Evolutionary conservation across 2,797 vertebrate species (phyloP), one percentile per base, ranked within the genome.

Genomic region (Mustela erminea): DNA sequence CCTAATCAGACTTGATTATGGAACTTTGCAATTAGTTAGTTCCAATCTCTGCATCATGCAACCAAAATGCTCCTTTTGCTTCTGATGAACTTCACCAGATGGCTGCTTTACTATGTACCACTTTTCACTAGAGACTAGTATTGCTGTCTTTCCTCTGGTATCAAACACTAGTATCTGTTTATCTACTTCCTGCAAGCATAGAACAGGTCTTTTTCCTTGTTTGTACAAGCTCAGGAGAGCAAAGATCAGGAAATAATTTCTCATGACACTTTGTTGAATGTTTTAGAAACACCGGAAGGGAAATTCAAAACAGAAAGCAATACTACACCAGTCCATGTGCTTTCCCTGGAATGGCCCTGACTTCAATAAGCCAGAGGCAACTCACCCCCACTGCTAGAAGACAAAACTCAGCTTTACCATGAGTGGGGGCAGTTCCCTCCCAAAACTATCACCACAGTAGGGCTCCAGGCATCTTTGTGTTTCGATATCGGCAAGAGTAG

Each of bases 211-310:
- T 87, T 81, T 82, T 64, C 62, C 38, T 90, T 87, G 60, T 54
- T 89, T 92, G 54, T 38, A 56, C 17, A 87, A 3, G 20, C 15
- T 96, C 17, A 54, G 29, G 70, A 54, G 13, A 64, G 35, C 89
- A 93, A 83, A 94, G 54, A 60, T 66, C 54, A 68, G 43, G 80
- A 80, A 46, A 89, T 64, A 93, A 90, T 10, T 90, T 77, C 81
- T 87, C 56, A 81, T 52, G 75, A 89, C 72, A 84, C 32, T 85
- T 87, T 85, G 54, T n/a, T 58, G 60, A 87, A 95, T 58, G 29
- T 87, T 87, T 94, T 92, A 70, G 56, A 90, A 87, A 87, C 27
- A 80, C 77, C 68, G 38, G 92, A 81, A 93, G 23, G 6, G 38
- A 96, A 78, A 25, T 58, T 94, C 68, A 84, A 54, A 78, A 70